A percentile compares a stretch with the other conserved stretches of the same genome.
Evolutionary conservation across 2,797 vertebrate species (phyloP).

Genomic region (Mionectes olivaceus): DNA sequence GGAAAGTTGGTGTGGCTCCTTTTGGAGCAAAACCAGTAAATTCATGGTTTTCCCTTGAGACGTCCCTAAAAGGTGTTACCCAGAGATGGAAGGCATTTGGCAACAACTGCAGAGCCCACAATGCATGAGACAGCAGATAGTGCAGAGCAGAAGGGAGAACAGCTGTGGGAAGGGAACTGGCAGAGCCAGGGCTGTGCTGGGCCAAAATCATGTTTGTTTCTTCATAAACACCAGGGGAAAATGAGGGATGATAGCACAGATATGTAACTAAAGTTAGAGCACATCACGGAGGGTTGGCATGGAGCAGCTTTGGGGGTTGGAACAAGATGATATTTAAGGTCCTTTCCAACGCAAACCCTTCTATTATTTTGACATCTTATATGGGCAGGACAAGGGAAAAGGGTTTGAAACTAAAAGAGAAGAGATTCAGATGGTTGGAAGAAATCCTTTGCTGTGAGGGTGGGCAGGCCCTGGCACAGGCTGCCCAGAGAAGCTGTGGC

Average conservation of each 20-base stretch:
- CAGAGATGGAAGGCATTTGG: neutral
- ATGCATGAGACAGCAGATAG: neutral
- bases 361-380: neutral
- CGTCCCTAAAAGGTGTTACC: neutral
- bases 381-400: neutral
- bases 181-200: neutral
- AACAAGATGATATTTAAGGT: neutral
- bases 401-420: neutral
- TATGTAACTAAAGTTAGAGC: neutral
- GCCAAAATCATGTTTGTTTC: neutral
- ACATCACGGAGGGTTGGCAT: fast-evolving
- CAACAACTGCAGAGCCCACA: neutral
- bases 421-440: neutral
- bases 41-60: fast-evolving
- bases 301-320: neutral
- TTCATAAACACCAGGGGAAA: neutral
- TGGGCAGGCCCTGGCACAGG: neutral
- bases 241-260: neutral
- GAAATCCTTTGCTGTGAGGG: neutral
- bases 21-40: neutral
- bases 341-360: neutral
- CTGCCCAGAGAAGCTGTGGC: neutral
- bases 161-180: neutral
- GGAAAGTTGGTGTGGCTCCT: neutral
- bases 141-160: neutral